These are phyloP conservation scores for Radopholus similis DNA, from an alignment of 1,140 invertebrate genomes.

Conservation along the genomic window DNA sequence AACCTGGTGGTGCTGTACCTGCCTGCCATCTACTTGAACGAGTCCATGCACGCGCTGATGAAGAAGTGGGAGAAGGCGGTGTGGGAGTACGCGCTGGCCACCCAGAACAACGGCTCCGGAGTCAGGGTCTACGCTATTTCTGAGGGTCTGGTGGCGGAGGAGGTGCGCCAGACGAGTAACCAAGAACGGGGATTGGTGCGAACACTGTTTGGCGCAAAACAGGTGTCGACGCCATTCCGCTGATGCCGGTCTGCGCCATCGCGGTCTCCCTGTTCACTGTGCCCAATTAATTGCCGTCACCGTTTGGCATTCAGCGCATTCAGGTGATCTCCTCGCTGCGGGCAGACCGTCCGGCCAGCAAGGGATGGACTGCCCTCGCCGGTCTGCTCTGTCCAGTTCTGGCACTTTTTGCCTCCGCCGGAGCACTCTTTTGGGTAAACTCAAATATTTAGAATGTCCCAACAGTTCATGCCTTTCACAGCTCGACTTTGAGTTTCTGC, in stretches of 20 bases:
- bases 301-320: too few relatives aligned
- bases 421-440: conserved; percentile 54
- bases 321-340: conserved; percentile 54
- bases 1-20: conserved; percentile 54
- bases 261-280: conserved; percentile 52
- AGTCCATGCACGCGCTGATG: conserved; percentile 50
- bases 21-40: conserved; percentile 53
- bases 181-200: too few relatives aligned
- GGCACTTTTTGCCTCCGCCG: conserved; percentile 52
- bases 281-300: not conserved
- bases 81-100: conserved; percentile 46
- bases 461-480: conserved; percentile 20
- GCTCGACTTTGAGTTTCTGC: conserved; percentile 56
- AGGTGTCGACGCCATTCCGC: conserved; percentile 50
- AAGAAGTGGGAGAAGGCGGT: conserved; percentile 59
- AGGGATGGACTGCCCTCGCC: conserved; percentile 55
- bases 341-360: conserved; percentile 47
- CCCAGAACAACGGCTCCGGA: conserved; percentile 41
- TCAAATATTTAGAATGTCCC: not conserved
- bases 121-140: conserved; percentile 50
- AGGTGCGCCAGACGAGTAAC: conserved; percentile 56
- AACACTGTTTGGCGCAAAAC: not conserved
- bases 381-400: conserved; percentile 56
- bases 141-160: conserved; percentile 57
- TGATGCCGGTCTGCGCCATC: conserved; percentile 51